phyloP scores from a whole-genome alignment of 2,113 vertebrate species.

The Trogon melanurus region DNA sequence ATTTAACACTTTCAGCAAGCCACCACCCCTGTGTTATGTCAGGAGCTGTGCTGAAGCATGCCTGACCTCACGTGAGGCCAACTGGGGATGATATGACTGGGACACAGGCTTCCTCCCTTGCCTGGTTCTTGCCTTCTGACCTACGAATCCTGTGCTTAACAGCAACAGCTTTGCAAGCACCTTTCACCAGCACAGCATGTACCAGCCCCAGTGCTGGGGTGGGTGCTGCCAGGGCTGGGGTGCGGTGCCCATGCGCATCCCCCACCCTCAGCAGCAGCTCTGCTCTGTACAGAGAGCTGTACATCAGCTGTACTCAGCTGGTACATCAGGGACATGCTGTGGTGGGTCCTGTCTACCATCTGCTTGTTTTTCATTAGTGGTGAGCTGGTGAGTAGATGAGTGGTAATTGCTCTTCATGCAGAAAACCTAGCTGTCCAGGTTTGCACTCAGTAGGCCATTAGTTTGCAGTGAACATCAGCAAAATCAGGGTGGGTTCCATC shows the following conservation, averaged over 20 bases:
- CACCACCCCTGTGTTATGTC: neutral
- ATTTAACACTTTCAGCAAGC: neutral
- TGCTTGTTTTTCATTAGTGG: neutral
- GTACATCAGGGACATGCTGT: neutral
- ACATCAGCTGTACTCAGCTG: neutral
- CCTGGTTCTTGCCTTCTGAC: neutral
- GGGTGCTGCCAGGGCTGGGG: rapidly evolving
- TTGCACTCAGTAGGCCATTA: rapidly evolving
- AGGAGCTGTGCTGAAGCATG: rapidly evolving
- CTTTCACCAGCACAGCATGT: neutral
- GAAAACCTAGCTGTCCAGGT: neutral
- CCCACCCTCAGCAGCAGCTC: neutral
- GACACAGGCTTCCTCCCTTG: neutral
- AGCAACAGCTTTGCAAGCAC: neutral
- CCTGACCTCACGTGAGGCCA: rapidly evolving
- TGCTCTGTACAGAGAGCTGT: too few species aligned
- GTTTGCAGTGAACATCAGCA: neutral
- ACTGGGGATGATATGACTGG: rapidly evolving
- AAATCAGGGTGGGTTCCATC: neutral
- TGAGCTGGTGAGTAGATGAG: neutral
- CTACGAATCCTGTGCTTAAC: neutral
- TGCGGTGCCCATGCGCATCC: rapidly evolving
- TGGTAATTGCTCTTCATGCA: neutral
- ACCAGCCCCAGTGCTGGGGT: neutral
- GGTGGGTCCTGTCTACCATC: neutral